These are phyloP conservation scores for Sericinus montela DNA, from an alignment of 2,888 invertebrate genomes.

Conservation along the genomic window DNA sequence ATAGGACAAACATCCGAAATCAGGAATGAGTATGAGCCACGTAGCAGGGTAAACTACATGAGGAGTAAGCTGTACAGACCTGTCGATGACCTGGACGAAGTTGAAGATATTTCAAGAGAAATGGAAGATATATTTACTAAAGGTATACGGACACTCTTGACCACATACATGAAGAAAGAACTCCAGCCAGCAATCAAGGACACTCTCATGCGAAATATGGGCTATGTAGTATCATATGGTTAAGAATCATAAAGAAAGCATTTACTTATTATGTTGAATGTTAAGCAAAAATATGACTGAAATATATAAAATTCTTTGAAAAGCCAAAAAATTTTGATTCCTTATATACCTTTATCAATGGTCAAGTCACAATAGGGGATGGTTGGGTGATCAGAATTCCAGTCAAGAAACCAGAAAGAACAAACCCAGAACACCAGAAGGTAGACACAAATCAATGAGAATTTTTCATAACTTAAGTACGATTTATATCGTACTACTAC, in stretches of 20 bases:
- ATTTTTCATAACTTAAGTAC: too few species aligned
- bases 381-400: too few species aligned
- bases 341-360: too few species aligned
- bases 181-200: constrained; percentile 92
- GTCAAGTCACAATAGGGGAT: too few species aligned
- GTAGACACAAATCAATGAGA: too few species aligned
- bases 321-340: too few species aligned
- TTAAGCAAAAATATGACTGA: constrained; percentile 13
- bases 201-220: constrained; percentile 92
- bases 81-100: constrained; percentile 78
- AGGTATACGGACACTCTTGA: constrained; percentile 88
- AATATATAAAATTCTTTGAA: constrained; percentile 7
- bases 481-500: too few species aligned
- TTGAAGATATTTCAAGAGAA: constrained; percentile 85
- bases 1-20: constrained; percentile 47
- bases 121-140: constrained; percentile 92
- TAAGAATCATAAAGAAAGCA: constrained; percentile 38
- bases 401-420: too few species aligned
- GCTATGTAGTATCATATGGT: constrained; percentile 92
- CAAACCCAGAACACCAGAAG: too few species aligned
- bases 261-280: neutral
- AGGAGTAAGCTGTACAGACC: constrained; percentile 70
- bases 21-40: constrained; percentile 61
- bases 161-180: constrained; percentile 90
- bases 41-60: constrained; percentile 59